Evolutionary conservation across 2,888 invertebrate genomes (phyloP).

Genomic region (Sphaerophoria rueppellii): DNA sequence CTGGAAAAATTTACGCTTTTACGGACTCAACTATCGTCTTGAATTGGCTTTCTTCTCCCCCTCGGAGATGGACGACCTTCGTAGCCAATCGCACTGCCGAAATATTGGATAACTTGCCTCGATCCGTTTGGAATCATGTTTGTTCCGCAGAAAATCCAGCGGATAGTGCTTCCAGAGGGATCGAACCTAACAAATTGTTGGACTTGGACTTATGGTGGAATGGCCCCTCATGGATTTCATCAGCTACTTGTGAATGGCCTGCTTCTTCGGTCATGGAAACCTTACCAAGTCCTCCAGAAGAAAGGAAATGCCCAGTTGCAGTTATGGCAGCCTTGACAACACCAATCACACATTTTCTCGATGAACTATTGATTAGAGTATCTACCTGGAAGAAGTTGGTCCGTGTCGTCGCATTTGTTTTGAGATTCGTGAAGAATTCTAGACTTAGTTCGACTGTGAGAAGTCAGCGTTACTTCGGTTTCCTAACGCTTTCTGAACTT

Average conservation of each 20-base stretch:
- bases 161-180: constrained; percentile 9
- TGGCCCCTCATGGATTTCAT: not conserved
- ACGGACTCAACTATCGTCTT: constrained; percentile 9
- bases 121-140: constrained; percentile 10
- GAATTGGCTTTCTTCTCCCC: constrained; percentile 9
- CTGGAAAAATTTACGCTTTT: not conserved
- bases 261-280: not conserved
- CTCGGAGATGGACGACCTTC: constrained; percentile 22
- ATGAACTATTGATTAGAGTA: not conserved
- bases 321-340: not conserved
- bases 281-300: not conserved
- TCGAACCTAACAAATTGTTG: not conserved
- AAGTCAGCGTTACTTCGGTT: not conserved
- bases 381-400: constrained; percentile 19
- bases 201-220: not conserved
- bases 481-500: not conserved
- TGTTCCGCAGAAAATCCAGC: constrained; percentile 17
- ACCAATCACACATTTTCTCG: not conserved
- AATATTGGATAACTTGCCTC: constrained; percentile 6
- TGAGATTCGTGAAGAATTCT: not conserved
- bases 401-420: constrained; percentile 1
- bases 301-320: not conserved
- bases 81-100: constrained; percentile 12
- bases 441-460: too few relatives aligned
- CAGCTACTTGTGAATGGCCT: not conserved